Percentiles rank a stretch among this genome's conserved stretches.
phyloP scores from a whole-genome alignment of 2,113 vertebrate genomes.

The Grammatotria lemairii region DNA sequence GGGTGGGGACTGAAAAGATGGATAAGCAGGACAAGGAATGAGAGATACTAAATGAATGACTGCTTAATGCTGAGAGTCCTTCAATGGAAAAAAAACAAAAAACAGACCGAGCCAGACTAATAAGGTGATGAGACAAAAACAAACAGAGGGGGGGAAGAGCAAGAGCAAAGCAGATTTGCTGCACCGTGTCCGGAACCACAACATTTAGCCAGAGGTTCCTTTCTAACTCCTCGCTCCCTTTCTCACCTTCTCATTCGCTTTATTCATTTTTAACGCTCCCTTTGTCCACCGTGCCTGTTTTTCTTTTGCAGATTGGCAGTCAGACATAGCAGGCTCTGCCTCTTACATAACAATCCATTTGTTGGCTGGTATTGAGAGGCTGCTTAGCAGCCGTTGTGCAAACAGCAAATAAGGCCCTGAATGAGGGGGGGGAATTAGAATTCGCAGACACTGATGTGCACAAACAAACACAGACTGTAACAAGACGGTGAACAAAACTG shows the following conservation, averaged over 20 bases:
- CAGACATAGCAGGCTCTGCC: slow-evolving; percentile 24
- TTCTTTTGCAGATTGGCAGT: slow-evolving; percentile 43
- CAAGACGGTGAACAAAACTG: slow-evolving; percentile 15
- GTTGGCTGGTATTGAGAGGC: slow-evolving; percentile 10
- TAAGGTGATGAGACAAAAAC: slow-evolving; percentile 35
- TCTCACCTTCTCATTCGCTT: background rate
- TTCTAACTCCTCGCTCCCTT: slow-evolving; percentile 1
- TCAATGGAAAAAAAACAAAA: background rate
- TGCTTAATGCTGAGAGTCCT: slow-evolving; percentile 25
- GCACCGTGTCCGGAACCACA: slow-evolving; percentile 35
- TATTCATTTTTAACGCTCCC: background rate
- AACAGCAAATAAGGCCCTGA: slow-evolving; percentile 7
- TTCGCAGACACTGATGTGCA: slow-evolving; percentile 7
- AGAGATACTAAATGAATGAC: slow-evolving; percentile 33
- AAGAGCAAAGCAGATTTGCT: slow-evolving; percentile 42
- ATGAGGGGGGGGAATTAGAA: background rate
- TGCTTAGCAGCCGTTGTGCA: background rate
- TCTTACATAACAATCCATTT: slow-evolving; percentile 48
- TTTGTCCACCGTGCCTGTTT: background rate
- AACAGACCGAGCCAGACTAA: slow-evolving; percentile 45
- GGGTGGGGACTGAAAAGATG: background rate
- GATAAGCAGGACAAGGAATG: background rate
- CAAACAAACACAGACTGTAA: slow-evolving; percentile 31
- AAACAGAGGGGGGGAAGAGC: background rate
- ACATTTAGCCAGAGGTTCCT: slow-evolving; percentile 51